phyloP scores from a whole-genome alignment of 2,113 vertebrate genomes.

The Felis catus region F.catus_Fca126_mat1.0 CM031418.1:81678501-81679000 shows the following conservation, averaged over 20 bases:
- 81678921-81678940: not conserved
- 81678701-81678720: not conserved
- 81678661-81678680: not conserved
- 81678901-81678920: not conserved
- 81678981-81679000: not conserved
- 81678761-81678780: constrained; percentile 19
- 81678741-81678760: not conserved
- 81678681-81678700: not conserved
- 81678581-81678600: not conserved
- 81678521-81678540: not conserved
- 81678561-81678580: not conserved
- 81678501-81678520: not conserved
- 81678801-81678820: not conserved
- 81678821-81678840: constrained; percentile 35
- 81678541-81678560: not conserved
- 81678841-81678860: not conserved
- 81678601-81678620: not conserved
- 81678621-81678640: not conserved
- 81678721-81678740: not conserved
- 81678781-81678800: constrained; percentile 43
- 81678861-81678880: not conserved
- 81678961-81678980: not conserved
- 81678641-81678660: not conserved
- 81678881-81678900: not conserved
- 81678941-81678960: not conserved